A percentile compares a stretch with the other conserved stretches of the same genome.
Evolutionary conservation across 2,888 invertebrate species (phyloP).

Genomic region (Tenthredo notha): DNA sequence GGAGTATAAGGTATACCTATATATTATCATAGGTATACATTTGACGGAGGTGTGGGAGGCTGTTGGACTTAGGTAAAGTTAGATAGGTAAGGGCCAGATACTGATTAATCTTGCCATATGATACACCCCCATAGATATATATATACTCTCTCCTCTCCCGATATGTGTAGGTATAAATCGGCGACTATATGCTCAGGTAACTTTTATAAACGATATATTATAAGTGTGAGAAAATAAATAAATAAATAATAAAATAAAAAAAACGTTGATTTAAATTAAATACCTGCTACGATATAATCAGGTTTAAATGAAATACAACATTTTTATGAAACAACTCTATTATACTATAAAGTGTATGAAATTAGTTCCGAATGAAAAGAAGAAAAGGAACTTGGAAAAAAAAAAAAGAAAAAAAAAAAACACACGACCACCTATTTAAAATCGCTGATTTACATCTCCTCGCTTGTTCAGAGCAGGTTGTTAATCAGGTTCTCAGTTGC

Average conservation of each 20-base stretch:
- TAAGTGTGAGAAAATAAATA: too few species aligned
- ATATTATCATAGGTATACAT: background rate
- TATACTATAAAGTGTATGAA: background rate
- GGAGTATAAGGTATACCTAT: background rate
- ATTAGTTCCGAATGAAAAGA: background rate
- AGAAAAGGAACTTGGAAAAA: background rate
- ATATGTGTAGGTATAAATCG: too few species aligned
- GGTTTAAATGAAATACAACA: background rate
- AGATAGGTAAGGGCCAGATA: conserved; percentile 5
- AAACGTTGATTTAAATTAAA: too few species aligned
- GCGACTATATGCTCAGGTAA: too few species aligned
- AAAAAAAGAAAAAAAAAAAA: background rate
- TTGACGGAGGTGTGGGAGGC: background rate
- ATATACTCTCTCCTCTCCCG: background rate
- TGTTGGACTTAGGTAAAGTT: background rate
- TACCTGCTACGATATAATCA: too few species aligned
- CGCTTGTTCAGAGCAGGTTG: conserved; percentile 14
- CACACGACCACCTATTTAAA: background rate
- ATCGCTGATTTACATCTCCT: background rate
- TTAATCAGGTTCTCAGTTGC: background rate
- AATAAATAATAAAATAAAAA: too few species aligned
- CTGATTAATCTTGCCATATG: conserved; percentile 47
- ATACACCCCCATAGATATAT: background rate
- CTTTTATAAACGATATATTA: too few species aligned
- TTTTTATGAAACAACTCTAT: too few species aligned